Conservation (phyloP, 2,888 invertebrate species). For the Sussaba pulchella region DNA sequence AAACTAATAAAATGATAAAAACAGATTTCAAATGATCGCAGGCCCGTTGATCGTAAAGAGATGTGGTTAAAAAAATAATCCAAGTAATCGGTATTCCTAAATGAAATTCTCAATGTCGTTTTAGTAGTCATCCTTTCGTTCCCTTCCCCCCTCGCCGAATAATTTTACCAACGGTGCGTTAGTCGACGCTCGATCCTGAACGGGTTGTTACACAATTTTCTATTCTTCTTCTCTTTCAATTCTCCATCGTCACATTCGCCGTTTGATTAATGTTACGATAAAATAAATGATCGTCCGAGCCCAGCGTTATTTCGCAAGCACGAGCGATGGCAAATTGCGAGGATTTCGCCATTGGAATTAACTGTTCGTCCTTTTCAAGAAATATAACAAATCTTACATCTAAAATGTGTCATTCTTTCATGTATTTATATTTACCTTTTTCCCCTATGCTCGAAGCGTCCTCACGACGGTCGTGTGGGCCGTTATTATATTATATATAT, state of each 20-base stretch:
- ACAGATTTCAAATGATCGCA: conserved; percentile 49
- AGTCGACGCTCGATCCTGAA: conserved; percentile 2
- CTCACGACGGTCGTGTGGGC: too few species aligned
- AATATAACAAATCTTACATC: conserved; percentile 81
- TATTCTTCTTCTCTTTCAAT: conserved; percentile 1
- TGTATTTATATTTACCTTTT: neutral
- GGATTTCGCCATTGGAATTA: conserved; percentile 73
- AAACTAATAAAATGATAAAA: neutral
- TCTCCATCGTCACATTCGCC: conserved; percentile 37
- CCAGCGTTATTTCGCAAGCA: conserved; percentile 52
- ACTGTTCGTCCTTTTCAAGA: conserved; percentile 82
- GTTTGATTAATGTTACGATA: conserved; percentile 28
- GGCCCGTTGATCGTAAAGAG: conserved; percentile 62
- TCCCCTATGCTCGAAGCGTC: too few species aligned
- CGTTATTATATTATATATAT: too few species aligned
- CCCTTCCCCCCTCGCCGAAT: neutral
- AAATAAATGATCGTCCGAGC: conserved; percentile 58
- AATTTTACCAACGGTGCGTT: conserved; percentile 15
- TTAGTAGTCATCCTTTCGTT: conserved; percentile 40
- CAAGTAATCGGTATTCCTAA: conserved; percentile 66
- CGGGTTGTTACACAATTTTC: conserved; percentile 19
- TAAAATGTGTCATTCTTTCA: conserved; percentile 61
- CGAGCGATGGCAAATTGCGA: conserved; percentile 34
- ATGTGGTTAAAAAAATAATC: conserved; percentile 64
- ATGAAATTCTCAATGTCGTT: conserved; percentile 67